These are phyloP conservation scores for Daktulosphaira vitifoliae DNA, from an alignment of 1,140 invertebrate genomes.

Conservation along the genomic window DNA sequence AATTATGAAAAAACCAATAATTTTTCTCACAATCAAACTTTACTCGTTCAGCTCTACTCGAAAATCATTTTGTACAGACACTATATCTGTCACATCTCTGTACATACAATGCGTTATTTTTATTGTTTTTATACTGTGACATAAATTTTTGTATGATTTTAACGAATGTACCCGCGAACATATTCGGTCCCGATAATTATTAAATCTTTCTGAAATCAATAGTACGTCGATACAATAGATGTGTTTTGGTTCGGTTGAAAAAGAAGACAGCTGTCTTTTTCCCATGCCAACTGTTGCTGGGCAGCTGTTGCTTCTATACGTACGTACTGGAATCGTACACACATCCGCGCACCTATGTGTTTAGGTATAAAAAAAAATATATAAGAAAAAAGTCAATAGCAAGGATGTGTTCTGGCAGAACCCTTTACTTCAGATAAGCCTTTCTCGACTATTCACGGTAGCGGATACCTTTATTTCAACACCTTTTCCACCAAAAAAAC, in stretches of 20 bases:
- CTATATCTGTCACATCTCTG: too few relatives aligned
- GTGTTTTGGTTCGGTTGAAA: conserved; percentile 18
- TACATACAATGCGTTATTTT: too few relatives aligned
- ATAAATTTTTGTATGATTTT: too few relatives aligned
- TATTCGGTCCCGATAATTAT: conserved; percentile 3
- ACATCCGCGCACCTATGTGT: background rate
- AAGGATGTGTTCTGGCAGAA: background rate
- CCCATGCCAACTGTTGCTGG: conserved; percentile 31
- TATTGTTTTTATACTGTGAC: too few relatives aligned
- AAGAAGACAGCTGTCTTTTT: conserved; percentile 29
- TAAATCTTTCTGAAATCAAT: conserved; percentile 30
- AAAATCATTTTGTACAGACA: too few relatives aligned
- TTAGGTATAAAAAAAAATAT: background rate
- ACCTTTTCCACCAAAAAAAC: conserved; percentile 15
- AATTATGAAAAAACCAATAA: too few relatives aligned
- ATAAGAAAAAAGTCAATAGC: conserved; percentile 30
- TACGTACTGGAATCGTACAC: background rate
- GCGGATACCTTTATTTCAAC: conserved; percentile 28
- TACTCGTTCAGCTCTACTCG: too few relatives aligned
- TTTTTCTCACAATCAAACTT: too few relatives aligned
- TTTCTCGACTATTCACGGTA: conserved; percentile 7
- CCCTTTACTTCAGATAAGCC: conserved; percentile 29
- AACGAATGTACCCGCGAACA: too few relatives aligned
- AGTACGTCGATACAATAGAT: conserved; percentile 8
- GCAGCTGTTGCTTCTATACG: conserved; percentile 29